phyloP scores from a whole-genome alignment of 1,140 invertebrate species.

The Trinorchestia longiramus region DNA sequence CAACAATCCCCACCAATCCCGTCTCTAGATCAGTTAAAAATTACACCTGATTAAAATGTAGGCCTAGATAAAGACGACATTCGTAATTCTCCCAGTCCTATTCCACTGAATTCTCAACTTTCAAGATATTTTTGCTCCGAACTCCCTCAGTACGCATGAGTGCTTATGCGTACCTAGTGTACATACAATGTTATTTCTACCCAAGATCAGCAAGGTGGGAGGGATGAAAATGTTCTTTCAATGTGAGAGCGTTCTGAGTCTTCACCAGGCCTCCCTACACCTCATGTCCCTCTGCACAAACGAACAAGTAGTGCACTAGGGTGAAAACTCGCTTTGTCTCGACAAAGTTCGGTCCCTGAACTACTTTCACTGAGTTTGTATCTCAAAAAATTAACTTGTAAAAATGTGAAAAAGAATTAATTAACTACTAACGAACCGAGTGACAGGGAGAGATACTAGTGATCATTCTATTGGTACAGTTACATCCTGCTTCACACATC shows the following conservation, averaged over 20 bases:
- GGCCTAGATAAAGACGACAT: not conserved
- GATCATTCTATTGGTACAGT: not conserved
- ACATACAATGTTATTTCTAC: not conserved
- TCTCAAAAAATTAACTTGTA: not conserved
- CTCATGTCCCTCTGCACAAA: not conserved
- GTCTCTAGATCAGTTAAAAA: too few species aligned
- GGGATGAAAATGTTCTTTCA: not conserved
- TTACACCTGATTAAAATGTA: too few species aligned
- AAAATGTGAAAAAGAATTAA: not conserved
- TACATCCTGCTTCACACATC: not conserved
- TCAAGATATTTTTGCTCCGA: not conserved
- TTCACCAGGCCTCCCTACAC: not conserved
- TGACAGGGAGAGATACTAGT: not conserved
- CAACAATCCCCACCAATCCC: too few species aligned
- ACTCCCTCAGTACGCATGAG: not conserved
- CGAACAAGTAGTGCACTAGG: not conserved
- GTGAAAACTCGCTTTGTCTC: not conserved
- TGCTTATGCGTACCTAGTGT: not conserved
- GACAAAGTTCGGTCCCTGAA: not conserved
- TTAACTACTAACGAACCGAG: not conserved
- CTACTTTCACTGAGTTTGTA: not conserved
- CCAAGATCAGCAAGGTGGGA: not conserved
- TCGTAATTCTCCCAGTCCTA: not conserved
- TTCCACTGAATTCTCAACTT: not conserved
- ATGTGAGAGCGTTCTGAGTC: not conserved